Conservation (phyloP, 92 coral and sea anemone genomes). For the Parazoanthus atlanticus region DNA sequence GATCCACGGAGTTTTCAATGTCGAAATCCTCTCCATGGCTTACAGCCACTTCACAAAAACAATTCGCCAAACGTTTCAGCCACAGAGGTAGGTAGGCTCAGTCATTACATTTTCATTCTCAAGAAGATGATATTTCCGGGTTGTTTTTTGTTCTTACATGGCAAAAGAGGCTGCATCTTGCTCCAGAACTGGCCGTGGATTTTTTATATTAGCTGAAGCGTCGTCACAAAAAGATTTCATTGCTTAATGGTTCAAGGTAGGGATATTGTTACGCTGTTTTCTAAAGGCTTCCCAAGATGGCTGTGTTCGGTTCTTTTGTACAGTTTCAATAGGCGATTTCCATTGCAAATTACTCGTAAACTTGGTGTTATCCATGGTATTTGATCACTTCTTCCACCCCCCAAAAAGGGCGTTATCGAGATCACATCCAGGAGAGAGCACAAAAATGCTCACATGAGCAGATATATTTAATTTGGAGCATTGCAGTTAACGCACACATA, state of each 20-base stretch:
- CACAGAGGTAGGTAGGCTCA: conserved; percentile 38
- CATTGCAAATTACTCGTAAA: too few species aligned
- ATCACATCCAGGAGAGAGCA: too few species aligned
- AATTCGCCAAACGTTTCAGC: conserved; percentile 49
- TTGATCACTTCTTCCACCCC: too few species aligned
- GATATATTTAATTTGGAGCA: too few species aligned
- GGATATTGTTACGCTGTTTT: conserved; percentile 53
- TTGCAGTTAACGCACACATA: too few species aligned
- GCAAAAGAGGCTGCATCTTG: conserved; percentile 47
- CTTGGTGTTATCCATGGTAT: too few species aligned
- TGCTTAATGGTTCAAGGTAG: conserved; percentile 47
- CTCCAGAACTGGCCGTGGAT: conserved; percentile 74
- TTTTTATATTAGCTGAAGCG: conserved; percentile 48
- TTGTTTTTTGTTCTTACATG: neutral
- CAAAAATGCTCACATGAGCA: too few species aligned
- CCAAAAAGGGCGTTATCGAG: too few species aligned
- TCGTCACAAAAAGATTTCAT: too few species aligned
- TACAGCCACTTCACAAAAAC: conserved; percentile 51
- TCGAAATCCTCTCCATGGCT: conserved; percentile 35
- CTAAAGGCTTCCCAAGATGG: conserved; percentile 45
- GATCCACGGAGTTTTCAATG: conserved; percentile 47
- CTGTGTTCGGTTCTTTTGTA: too few species aligned
- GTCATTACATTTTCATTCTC: neutral
- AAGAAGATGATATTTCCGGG: neutral
- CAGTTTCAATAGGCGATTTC: too few species aligned